Percentiles rank a stretch among this genome's conserved stretches.
Evolutionary conservation across 2,888 invertebrate genomes (phyloP).

Genomic region (Drosophila paramelanica): DNA sequence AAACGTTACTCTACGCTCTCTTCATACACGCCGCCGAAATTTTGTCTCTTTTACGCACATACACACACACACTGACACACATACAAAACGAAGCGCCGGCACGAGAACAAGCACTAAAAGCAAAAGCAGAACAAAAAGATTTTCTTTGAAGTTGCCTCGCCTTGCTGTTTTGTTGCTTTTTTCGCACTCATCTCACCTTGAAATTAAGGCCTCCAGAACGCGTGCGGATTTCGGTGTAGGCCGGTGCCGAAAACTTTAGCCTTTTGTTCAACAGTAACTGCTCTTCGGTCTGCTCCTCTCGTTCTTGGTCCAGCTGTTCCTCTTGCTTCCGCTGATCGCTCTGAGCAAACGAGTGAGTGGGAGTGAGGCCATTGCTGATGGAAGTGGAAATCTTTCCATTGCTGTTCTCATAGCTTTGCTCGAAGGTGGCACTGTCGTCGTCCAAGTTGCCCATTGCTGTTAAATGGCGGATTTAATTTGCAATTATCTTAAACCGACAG

Average conservation of each 20-base stretch:
- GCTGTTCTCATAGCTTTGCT: conserved; percentile 40
- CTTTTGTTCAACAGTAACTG: conserved; percentile 46
- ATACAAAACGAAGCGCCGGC: conserved; percentile 44
- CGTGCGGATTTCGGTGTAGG: conserved; percentile 79
- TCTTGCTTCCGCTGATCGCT: background rate
- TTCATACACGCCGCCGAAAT: conserved; percentile 15
- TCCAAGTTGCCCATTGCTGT: conserved; percentile 66
- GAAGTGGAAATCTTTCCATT: conserved; percentile 24
- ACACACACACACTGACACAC: conserved; percentile 13
- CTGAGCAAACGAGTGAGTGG: conserved; percentile 19
- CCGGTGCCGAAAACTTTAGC: conserved; percentile 77
- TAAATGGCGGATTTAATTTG: conserved; percentile 16
- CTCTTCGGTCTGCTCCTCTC: conserved; percentile 19
- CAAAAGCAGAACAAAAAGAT: conserved; percentile 8
- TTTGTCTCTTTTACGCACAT: conserved; percentile 20
- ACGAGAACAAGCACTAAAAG: conserved; percentile 39
- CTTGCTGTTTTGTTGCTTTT: conserved; percentile 12
- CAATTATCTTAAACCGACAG: conserved; percentile 20
- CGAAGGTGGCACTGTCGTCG: conserved; percentile 49
- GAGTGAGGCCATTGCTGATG: conserved; percentile 56
- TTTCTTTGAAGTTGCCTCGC: conserved; percentile 24
- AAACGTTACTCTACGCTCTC: conserved; percentile 9
- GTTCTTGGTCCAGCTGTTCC: background rate
- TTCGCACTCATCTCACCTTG: conserved; percentile 69
- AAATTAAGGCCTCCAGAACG: conserved; percentile 61